phyloP scores from a whole-genome alignment of 2,888 invertebrate species.

The Clivina fossor region DNA sequence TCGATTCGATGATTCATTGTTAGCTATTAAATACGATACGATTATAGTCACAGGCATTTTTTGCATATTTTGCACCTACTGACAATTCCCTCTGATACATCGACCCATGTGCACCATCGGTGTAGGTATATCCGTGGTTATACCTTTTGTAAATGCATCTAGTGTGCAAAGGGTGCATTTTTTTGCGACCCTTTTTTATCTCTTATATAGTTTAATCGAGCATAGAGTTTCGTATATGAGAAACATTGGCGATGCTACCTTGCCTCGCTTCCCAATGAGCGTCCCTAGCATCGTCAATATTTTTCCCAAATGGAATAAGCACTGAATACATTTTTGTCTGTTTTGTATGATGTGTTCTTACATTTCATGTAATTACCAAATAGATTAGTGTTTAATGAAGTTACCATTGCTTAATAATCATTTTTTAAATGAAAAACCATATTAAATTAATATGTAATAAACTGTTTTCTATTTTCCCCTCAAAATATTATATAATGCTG shows the following conservation, averaged over 20 bases:
- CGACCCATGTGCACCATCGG: conserved; percentile 30
- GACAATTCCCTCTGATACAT: conserved; percentile 29
- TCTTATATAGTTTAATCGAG: conserved; percentile 16
- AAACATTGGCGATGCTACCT: conserved; percentile 22
- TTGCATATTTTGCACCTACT: conserved; percentile 28
- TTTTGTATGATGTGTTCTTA: conserved; percentile 43
- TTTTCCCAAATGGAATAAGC: conserved; percentile 32
- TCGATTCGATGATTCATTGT: no score
- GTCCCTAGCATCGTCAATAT: conserved; percentile 18
- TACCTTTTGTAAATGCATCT: conserved; percentile 19
- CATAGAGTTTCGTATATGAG: conserved; percentile 24
- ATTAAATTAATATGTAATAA: conserved; percentile 48
- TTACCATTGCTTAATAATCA: conserved; percentile 54
- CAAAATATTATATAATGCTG: conserved; percentile 34
- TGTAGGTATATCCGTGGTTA: conserved; percentile 20
- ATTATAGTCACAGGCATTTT: conserved; percentile 24
- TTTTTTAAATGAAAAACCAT: conserved; percentile 54
- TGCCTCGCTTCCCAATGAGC: neutral
- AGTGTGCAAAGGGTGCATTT: conserved; percentile 10
- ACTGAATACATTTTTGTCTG: conserved; percentile 34
- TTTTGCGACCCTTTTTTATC: conserved; percentile 19
- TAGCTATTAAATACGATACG: conserved; percentile 11
- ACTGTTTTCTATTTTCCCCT: conserved; percentile 35
- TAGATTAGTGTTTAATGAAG: conserved; percentile 54
- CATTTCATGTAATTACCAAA: conserved; percentile 51